Percentiles rank a stretch among this genome's conserved stretches.
These are phyloP conservation scores for Drosophila algonquin DNA, from an alignment of 2,888 invertebrate species.

Conservation along the genomic window DNA sequence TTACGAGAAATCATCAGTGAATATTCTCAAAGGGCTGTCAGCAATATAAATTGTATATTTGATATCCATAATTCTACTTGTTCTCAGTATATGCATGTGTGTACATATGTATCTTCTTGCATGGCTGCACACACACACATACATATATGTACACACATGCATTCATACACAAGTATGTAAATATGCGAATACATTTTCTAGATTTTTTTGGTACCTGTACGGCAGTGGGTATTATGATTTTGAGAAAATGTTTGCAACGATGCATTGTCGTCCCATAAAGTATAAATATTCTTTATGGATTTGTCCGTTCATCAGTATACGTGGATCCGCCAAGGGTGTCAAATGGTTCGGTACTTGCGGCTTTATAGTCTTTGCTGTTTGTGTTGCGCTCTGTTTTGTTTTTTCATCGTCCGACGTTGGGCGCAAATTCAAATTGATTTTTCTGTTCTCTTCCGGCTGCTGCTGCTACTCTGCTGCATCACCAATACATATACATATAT, in stretches of 20 bases:
- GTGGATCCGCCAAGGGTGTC: conserved; percentile 6
- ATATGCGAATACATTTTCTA: conserved; percentile 13
- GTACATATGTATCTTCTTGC: neutral
- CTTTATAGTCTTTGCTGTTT: conserved; percentile 1
- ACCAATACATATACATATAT: neutral
- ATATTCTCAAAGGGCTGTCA: neutral
- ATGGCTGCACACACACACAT: neutral
- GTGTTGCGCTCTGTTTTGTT: conserved; percentile 45
- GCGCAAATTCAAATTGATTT: conserved; percentile 66
- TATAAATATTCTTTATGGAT: too few relatives aligned
- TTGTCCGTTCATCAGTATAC: neutral
- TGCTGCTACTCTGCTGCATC: conserved; percentile 4
- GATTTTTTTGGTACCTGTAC: neutral
- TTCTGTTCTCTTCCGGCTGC: conserved; percentile 31
- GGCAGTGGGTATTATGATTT: neutral
- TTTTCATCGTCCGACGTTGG: conserved; percentile 26
- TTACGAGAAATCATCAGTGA: neutral
- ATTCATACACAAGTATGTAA: neutral
- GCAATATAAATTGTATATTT: neutral
- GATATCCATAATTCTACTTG: neutral
- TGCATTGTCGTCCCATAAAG: neutral
- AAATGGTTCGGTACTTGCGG: conserved; percentile 17
- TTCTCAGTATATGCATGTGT: neutral
- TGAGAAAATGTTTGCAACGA: neutral
- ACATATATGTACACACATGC: neutral